These are phyloP conservation scores for Papilio xuthus DNA, from an alignment of 1,140 invertebrate genomes.

Conservation along the genomic window DNA sequence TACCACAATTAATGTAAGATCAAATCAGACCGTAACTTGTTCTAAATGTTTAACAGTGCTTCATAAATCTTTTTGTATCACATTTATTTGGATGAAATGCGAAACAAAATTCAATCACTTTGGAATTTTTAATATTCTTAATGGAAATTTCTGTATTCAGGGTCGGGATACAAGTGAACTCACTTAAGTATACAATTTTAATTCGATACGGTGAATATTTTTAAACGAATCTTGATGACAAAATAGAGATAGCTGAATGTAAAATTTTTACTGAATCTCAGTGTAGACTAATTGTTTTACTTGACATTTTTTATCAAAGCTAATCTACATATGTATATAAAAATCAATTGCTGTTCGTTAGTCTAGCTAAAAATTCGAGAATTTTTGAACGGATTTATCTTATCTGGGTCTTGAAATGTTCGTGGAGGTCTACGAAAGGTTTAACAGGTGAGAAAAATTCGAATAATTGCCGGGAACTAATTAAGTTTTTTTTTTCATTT, in stretches of 20 bases:
- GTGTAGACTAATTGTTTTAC: background rate
- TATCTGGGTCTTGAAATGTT: too few species aligned
- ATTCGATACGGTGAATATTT: slow-evolving; percentile 1
- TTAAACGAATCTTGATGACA: background rate
- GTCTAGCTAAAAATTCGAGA: too few species aligned
- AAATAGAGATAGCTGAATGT: background rate
- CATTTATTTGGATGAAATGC: slow-evolving; percentile 1
- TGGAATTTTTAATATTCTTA: slow-evolving; percentile 13
- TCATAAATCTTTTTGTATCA: background rate
- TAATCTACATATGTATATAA: too few species aligned
- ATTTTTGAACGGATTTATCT: too few species aligned
- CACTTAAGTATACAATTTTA: slow-evolving; percentile 35
- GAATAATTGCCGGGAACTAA: too few species aligned
- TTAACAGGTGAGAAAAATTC: too few species aligned
- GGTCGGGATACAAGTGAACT: slow-evolving; percentile 25
- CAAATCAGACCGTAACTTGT: background rate
- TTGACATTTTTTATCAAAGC: background rate
- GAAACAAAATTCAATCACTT: slow-evolving; percentile 30
- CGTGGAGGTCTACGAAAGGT: too few species aligned
- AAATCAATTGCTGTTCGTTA: too few species aligned
- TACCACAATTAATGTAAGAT: background rate
- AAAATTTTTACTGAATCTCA: too few species aligned
- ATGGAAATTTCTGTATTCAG: slow-evolving; percentile 16
- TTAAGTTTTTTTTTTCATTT: too few species aligned
- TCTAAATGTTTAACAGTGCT: background rate